phyloP scores from a whole-genome alignment of 2,888 invertebrate species.

The Dioctria rufipes region DNA sequence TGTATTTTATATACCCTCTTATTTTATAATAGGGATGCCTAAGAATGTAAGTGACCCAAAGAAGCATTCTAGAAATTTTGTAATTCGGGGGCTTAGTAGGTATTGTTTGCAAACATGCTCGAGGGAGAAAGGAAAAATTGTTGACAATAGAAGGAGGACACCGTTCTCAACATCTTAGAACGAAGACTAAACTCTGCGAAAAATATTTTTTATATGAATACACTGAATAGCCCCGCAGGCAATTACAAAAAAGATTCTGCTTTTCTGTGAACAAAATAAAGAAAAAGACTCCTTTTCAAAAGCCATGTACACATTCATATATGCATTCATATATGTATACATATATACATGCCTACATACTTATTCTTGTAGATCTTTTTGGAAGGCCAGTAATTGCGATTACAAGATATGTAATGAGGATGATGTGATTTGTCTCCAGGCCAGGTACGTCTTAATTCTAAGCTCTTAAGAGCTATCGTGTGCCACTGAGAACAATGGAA shows the following conservation, averaged over 20 bases:
- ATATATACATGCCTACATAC: neutral
- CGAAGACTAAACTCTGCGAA: constrained; percentile 27
- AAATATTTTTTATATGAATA: constrained; percentile 41
- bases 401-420: constrained; percentile 28
- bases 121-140: neutral
- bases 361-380: constrained; percentile 7
- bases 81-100: constrained; percentile 21
- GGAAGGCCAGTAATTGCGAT: constrained; percentile 38
- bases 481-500: constrained; percentile 37
- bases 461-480: constrained; percentile 33
- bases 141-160: neutral
- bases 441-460: constrained; percentile 34
- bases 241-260: constrained; percentile 23
- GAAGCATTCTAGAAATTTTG: constrained; percentile 30
- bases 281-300: constrained; percentile 18
- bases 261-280: constrained; percentile 13
- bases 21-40: constrained; percentile 18
- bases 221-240: constrained; percentile 23
- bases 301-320: neutral
- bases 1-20: constrained; percentile 15
- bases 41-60: constrained; percentile 28
- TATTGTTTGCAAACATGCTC: constrained; percentile 5
- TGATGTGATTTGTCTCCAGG: constrained; percentile 35
- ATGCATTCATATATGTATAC: no score
- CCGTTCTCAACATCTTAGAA: neutral